Evolutionary conservation across 2,797 vertebrate species (phyloP).

Genomic region (Etheostoma perlongum): DNA sequence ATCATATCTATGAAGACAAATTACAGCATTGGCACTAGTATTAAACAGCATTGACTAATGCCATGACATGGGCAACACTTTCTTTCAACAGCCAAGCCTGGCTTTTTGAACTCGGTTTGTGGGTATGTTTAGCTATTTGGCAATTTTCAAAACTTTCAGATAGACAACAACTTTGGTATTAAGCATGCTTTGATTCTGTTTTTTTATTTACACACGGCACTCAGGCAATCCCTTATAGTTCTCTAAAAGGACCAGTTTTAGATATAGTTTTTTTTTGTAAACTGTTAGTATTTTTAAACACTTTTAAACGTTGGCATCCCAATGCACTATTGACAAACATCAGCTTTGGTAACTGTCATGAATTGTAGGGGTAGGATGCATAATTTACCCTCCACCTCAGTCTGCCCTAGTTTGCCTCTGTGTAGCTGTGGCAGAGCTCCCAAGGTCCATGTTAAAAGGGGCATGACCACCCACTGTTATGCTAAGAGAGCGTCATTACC

Average conservation of each 20-base stretch:
- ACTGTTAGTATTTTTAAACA: background rate
- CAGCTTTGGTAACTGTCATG: slow-evolving; percentile 12
- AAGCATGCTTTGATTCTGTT: background rate
- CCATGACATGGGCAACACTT: slow-evolving; percentile 17
- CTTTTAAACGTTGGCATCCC: slow-evolving; percentile 3
- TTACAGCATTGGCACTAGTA: background rate
- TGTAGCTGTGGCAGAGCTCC: slow-evolving; percentile 42
- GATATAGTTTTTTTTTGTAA: background rate
- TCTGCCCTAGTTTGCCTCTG: slow-evolving; percentile 42
- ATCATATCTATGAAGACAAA: slow-evolving; percentile 33
- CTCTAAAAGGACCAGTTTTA: background rate
- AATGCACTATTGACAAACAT: background rate
- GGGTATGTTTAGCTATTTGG: slow-evolving; percentile 23
- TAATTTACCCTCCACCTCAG: slow-evolving; percentile 30
- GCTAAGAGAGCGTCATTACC: slow-evolving; percentile 69
- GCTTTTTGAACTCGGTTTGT: slow-evolving; percentile 29
- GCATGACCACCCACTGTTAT: slow-evolving; percentile 58
- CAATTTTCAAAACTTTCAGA: slow-evolving; percentile 21
- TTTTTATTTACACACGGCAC: background rate
- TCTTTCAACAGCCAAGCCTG: slow-evolving; percentile 15
- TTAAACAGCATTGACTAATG: slow-evolving; percentile 15
- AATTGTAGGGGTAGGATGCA: background rate
- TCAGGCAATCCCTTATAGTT: slow-evolving; percentile 1
- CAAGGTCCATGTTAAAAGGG: slow-evolving; percentile 60
- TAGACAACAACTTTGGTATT: background rate